phyloP scores from a whole-genome alignment of 1,140 invertebrate genomes.

The Akabosia matsudoensis region DNA sequence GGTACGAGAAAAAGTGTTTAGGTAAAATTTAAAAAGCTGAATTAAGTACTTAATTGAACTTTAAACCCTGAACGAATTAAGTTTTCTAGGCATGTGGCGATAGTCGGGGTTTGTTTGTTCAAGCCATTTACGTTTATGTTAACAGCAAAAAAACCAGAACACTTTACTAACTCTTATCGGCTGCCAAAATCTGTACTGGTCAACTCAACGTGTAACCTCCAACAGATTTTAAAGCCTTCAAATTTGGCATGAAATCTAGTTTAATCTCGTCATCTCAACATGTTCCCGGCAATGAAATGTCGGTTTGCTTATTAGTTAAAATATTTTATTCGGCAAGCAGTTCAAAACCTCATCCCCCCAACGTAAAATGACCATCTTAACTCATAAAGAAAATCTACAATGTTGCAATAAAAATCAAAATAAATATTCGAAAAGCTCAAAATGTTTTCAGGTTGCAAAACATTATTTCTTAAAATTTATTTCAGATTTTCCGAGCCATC shows the following conservation, averaged over 20 bases:
- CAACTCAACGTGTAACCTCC: background rate
- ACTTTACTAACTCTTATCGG: background rate
- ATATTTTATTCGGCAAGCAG: background rate
- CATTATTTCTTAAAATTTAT: background rate
- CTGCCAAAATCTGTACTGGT: constrained; percentile 1
- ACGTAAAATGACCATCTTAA: too few species aligned
- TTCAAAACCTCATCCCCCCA: too few species aligned
- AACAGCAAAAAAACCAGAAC: constrained; percentile 1
- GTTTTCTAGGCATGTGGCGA: too few species aligned
- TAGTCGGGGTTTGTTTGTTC: too few species aligned
- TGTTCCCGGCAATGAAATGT: background rate
- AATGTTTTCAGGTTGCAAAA: background rate
- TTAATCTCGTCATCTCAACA: background rate
- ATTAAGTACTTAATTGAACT: constrained; percentile 11
- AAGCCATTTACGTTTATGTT: too few species aligned
- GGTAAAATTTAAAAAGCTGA: background rate
- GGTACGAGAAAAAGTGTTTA: background rate
- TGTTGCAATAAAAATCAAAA: too few species aligned
- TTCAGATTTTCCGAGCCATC: background rate
- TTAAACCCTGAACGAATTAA: too few species aligned
- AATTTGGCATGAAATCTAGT: background rate
- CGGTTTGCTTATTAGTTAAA: background rate
- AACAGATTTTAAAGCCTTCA: background rate
- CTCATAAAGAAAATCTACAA: too few species aligned
- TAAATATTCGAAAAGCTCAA: background rate